These are phyloP conservation scores for Oreotrochilus melanogaster DNA, from an alignment of 2,113 vertebrate species.

Conservation along the genomic window DNA sequence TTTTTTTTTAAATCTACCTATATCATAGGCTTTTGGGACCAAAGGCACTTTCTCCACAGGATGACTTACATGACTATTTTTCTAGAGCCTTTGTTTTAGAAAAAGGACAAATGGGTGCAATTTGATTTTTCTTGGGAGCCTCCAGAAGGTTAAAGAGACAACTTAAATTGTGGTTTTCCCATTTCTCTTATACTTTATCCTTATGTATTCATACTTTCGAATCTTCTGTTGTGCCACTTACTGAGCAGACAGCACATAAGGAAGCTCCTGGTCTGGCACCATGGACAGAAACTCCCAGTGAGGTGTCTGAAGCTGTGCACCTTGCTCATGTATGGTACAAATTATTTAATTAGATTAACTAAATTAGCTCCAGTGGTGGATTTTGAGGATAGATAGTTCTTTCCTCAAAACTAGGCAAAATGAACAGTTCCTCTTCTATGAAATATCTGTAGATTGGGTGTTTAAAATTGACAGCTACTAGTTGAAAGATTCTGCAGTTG, in stretches of 20 bases:
- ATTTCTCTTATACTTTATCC: background rate
- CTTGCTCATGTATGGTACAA: background rate
- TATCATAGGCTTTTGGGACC: background rate
- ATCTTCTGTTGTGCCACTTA: background rate
- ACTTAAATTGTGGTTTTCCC: background rate
- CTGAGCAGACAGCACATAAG: accelerated
- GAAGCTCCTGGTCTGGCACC: background rate
- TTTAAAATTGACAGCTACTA: background rate
- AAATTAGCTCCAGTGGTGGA: background rate
- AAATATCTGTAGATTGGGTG: background rate
- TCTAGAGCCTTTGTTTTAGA: background rate
- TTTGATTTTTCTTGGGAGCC: background rate
- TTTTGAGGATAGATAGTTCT: background rate
- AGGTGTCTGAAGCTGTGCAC: background rate
- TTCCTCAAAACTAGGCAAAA: background rate
- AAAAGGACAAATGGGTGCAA: background rate
- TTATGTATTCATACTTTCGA: background rate
- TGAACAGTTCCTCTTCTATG: background rate
- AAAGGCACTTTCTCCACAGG: background rate
- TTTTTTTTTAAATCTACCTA: background rate
- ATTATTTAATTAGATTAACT: background rate
- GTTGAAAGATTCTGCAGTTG: background rate
- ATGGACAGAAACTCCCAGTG: constrained; percentile 6
- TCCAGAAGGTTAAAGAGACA: background rate
- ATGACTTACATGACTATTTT: background rate